Percentiles rank a stretch among this genome's conserved stretches.
These are phyloP conservation scores for Chironomus tentans DNA, from an alignment of 2,888 invertebrate genomes.

Conservation along the genomic window DNA sequence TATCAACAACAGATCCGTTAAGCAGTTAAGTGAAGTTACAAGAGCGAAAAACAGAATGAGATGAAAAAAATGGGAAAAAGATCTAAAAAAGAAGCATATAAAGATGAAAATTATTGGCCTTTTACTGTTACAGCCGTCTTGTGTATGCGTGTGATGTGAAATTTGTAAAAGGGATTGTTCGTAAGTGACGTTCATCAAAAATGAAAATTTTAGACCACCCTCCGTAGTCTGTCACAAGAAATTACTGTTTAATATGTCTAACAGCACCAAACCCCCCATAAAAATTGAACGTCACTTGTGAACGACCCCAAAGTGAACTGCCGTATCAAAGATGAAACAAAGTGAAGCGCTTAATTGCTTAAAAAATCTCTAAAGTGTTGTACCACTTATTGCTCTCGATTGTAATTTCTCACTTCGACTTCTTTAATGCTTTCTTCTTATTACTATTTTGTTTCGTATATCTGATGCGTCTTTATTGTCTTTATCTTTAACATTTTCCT, in stretches of 20 bases:
- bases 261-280: no score
- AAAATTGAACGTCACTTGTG: no score
- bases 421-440: not conserved
- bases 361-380: slow-evolving; percentile 13
- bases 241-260: no score
- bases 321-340: not conserved
- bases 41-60: no score
- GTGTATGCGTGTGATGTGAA: not conserved
- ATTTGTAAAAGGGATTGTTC: no score
- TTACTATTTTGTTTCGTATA: not conserved
- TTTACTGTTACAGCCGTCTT: slow-evolving; percentile 1
- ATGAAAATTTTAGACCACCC: no score
- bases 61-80: no score
- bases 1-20: not conserved
- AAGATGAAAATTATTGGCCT: not conserved
- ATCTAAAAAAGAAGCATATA: no score
- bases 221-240: no score
- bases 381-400: slow-evolving; percentile 23
- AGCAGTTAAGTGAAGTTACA: not conserved
- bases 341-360: slow-evolving; percentile 17
- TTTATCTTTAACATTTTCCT: not conserved
- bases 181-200: no score
- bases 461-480: not conserved
- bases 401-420: slow-evolving; percentile 24
- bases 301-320: not conserved